Percentiles rank a stretch among this genome's conserved stretches.
phyloP scores from a whole-genome alignment of 1,140 invertebrate species.

The Holcopasites calliopsidis region DNA sequence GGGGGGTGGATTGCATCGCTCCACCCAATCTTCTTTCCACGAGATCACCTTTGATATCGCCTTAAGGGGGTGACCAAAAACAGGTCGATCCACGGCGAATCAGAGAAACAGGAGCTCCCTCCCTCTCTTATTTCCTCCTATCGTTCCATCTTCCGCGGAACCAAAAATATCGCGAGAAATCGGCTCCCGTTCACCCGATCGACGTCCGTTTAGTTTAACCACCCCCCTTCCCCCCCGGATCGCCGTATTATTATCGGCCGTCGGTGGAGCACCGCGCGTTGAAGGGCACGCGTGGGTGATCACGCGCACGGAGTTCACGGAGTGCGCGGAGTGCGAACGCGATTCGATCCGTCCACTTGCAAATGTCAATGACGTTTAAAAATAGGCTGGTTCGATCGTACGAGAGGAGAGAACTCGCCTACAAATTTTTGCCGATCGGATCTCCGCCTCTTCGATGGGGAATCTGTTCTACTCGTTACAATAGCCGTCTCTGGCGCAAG shows the following conservation, averaged over 20 bases:
- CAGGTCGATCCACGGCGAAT: not conserved
- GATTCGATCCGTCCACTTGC: slow-evolving; percentile 54
- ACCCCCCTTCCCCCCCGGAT: slow-evolving; percentile 40
- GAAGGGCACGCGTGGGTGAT: slow-evolving; percentile 65
- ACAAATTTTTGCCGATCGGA: too few species aligned
- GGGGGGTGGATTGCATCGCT: too few species aligned
- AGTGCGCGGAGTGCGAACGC: slow-evolving; percentile 20
- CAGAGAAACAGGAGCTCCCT: not conserved
- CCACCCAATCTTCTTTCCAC: not conserved
- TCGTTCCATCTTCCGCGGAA: not conserved
- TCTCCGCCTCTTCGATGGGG: too few species aligned
- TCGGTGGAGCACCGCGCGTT: slow-evolving; percentile 42
- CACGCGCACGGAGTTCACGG: slow-evolving; percentile 17
- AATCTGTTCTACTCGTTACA: too few species aligned
- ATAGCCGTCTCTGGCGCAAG: too few species aligned
- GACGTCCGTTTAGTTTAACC: too few species aligned
- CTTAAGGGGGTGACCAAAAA: not conserved
- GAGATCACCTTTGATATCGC: too few species aligned
- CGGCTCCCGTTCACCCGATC: slow-evolving; percentile 21
- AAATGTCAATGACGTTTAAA: slow-evolving; percentile 70
- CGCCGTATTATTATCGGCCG: slow-evolving; percentile 60
- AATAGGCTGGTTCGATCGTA: slow-evolving; percentile 49
- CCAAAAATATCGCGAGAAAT: slow-evolving; percentile 57
- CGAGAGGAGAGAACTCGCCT: too few species aligned
- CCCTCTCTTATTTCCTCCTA: not conserved